A percentile compares a stretch with the other conserved stretches of the same genome.
Evolutionary conservation across 2,113 vertebrate genomes (phyloP).

Genomic region (Sardina pilchardus): DNA sequence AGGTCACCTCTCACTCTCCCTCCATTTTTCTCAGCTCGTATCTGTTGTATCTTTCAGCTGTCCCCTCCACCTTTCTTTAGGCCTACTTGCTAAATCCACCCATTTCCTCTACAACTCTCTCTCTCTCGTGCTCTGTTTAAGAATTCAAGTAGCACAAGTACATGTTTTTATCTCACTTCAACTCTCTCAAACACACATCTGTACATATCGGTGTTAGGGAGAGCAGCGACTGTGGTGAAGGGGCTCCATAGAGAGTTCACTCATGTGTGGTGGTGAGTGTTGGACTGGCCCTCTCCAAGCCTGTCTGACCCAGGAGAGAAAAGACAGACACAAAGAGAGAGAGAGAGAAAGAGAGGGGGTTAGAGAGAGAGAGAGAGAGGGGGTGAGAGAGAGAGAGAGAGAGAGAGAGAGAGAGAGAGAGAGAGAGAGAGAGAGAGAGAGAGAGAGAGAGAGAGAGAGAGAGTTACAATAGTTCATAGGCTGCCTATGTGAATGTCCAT

Average conservation of each 20-base stretch:
- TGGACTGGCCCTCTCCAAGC: not conserved
- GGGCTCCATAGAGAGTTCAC: not conserved
- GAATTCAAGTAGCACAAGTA: not conserved
- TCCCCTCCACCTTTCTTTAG: not conserved
- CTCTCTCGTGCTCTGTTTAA: not conserved
- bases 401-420: no score
- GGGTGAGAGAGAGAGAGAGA: slow-evolving; percentile 13
- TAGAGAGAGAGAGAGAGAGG: not conserved
- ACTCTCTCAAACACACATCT: not conserved
- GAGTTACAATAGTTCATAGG: no score
- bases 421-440: no score
- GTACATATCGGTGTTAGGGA: not conserved
- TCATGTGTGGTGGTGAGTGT: slow-evolving; percentile 17
- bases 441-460: no score
- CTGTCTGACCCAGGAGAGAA: slow-evolving; percentile 24
- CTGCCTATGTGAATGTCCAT: no score
- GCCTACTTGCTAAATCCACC: not conserved
- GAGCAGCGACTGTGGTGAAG: not conserved
- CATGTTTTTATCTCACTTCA: no score
- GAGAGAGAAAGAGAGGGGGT: slow-evolving; percentile 13
- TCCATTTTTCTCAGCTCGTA: not conserved
- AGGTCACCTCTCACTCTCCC: slow-evolving; percentile 51
- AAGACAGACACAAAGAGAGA: slow-evolving; percentile 7
- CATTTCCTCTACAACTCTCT: not conserved
- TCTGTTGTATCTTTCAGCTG: not conserved